Evolutionary conservation across 2,797 vertebrate genomes (phyloP).

Genomic region (Arrhamphus sclerolepis): DNA sequence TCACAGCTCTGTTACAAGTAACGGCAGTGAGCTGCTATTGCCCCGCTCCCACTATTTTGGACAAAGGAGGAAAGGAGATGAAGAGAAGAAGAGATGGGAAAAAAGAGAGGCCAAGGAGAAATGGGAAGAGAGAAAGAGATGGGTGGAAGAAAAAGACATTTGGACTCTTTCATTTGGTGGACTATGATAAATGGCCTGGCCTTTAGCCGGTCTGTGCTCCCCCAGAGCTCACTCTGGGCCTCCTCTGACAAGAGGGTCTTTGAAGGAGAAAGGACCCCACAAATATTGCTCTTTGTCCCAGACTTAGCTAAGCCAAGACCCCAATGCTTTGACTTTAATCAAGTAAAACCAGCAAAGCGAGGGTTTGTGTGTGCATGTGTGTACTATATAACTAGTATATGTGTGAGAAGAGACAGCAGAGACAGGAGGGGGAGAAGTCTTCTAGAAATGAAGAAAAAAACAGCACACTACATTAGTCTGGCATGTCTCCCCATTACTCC

Average conservation of each 20-base stretch:
- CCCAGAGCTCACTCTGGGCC: constrained; percentile 85
- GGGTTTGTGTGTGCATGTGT: constrained; percentile 45
- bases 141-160: constrained; percentile 83
- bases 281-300: constrained; percentile 81
- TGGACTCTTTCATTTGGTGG: constrained; percentile 93
- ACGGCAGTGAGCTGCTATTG: constrained; percentile 62
- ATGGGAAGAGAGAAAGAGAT: constrained; percentile 80
- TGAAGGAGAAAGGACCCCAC: constrained; percentile 80
- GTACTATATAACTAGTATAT: constrained; percentile 8
- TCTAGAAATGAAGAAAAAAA: constrained; percentile 67
- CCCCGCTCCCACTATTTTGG: constrained; percentile 83
- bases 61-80: constrained; percentile 84
- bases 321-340: constrained; percentile 76
- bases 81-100: constrained; percentile 52
- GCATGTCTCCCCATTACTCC: constrained; percentile 73
- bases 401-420: constrained; percentile 46
- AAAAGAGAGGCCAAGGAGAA: constrained; percentile 56
- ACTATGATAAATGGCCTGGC: constrained; percentile 95
- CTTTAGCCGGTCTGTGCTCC: constrained; percentile 87
- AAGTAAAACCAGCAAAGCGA: constrained; percentile 79
- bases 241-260: constrained; percentile 85
- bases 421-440: constrained; percentile 54
- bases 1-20: constrained; percentile 62
- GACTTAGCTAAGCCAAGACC: constrained; percentile 75
- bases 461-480: constrained; percentile 70